phyloP scores from a whole-genome alignment of 2,113 vertebrate genomes.

The Neomonachus schauinslandi region DNA sequence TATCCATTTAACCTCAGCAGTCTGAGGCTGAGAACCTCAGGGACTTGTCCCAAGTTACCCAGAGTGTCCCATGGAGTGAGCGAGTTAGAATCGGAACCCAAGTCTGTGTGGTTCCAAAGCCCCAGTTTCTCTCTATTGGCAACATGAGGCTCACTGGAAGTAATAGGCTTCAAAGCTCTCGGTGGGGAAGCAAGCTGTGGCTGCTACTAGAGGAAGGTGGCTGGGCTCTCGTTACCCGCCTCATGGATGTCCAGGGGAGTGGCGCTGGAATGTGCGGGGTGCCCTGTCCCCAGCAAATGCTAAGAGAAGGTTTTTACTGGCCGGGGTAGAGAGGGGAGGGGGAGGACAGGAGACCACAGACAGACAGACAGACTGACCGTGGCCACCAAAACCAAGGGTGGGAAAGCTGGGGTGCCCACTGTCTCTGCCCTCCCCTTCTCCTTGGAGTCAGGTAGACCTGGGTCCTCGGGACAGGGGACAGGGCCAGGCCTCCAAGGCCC shows the following conservation, averaged over 20 bases:
- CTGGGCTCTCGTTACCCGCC: rapidly evolving
- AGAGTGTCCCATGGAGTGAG: no score
- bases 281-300: not conserved
- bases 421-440: not conserved
- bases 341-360: rapidly evolving
- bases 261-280: no score
- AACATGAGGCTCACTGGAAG: not conserved
- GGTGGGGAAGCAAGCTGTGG: rapidly evolving
- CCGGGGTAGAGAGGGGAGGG: not conserved
- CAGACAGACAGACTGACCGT: rapidly evolving
- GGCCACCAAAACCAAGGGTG: not conserved
- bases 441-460: not conserved
- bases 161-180: no score
- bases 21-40: not conserved
- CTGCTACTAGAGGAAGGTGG: rapidly evolving
- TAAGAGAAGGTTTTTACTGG: not conserved
- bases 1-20: not conserved
- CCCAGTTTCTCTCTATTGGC: not conserved
- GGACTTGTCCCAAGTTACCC: not conserved
- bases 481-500: not conserved
- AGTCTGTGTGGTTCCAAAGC: not conserved
- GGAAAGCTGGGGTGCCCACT: rapidly evolving
- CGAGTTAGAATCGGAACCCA: not conserved
- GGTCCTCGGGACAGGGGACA: rapidly evolving
- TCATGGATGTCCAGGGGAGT: not conserved